phyloP scores from a whole-genome alignment of 2,797 vertebrate species.

The Taeniopygia guttata region DNA sequence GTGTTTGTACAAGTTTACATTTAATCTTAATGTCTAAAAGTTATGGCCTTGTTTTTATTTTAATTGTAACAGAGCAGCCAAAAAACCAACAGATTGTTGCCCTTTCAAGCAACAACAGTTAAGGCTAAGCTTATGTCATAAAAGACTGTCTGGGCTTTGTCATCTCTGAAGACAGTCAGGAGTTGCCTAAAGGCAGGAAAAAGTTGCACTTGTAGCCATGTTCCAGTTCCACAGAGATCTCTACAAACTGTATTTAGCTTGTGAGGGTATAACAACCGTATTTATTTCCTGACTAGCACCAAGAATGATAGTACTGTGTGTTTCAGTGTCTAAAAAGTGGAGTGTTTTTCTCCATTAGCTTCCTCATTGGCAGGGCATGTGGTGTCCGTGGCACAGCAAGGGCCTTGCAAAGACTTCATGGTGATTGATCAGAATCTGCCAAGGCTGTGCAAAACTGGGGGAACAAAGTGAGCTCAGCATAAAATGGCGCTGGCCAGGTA shows the following conservation, averaged over 20 bases:
- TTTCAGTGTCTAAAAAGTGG: not conserved
- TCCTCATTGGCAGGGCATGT: rapidly evolving
- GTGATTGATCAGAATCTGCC: not conserved
- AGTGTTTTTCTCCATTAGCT: not conserved
- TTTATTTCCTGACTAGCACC: not conserved
- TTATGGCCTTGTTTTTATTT: not conserved
- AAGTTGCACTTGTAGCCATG: not conserved
- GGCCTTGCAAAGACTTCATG: rapidly evolving
- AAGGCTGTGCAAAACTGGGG: not conserved
- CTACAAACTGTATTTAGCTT: not conserved
- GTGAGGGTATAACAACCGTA: not conserved
- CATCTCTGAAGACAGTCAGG: not conserved
- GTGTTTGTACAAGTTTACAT: not conserved
- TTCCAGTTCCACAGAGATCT: not conserved
- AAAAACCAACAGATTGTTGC: not conserved
- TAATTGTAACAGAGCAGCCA: not conserved
- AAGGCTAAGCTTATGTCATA: not conserved
- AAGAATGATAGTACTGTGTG: not conserved
- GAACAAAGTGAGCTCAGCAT: not conserved
- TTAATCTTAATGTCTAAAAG: not conserved
- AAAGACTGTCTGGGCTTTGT: not conserved
- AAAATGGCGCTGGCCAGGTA: not conserved
- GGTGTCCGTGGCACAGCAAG: not conserved
- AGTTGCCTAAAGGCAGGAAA: not conserved
- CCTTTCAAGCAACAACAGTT: not conserved